Base-by-base conservation (phyloP, 2,888 invertebrate genomes). In the Gortyna flavago region DNA sequence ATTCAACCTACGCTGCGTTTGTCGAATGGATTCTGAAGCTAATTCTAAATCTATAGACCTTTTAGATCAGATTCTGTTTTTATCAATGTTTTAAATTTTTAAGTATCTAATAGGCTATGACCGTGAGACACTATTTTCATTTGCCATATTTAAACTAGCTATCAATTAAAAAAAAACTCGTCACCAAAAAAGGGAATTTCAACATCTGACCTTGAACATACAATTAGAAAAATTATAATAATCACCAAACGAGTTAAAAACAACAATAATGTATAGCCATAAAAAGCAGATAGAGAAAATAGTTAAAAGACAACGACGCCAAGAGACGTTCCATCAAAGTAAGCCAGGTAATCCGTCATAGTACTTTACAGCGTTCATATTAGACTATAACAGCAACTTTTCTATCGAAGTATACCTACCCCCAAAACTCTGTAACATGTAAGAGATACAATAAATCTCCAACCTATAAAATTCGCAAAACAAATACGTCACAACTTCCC, bases 1-100 rank as follows among this genome's bases (percentile, higher is more conserved):
- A 18, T 21, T 35, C 61, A 11, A 29, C 80, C 80, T 44, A 80
- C 77, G 61, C 80, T 44, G 8, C 0, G 9, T 25, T 62, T 62
- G 25, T 51, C n/a, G 25, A 75, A 38, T 9, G 62, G 16, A 35
- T 29, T 62, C 51, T 41, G 29, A 62, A 25, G 25, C 21, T 80
- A 9, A 48, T 64, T 71, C 62, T 54, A 72, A 54, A 72, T 71
- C 16, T 21, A 62, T 62, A 0, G 9, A 18, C 11, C 18, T 35
- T 32, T 54, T 41, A 3, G 18, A n/a, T 54, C 32, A 3, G 18
- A n/a, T 38, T 21, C 9, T 21, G 62, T 75, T 64, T 64, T 4
- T 7, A 29, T 44, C 6, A 2, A 35, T 16, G 7, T 29, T n/a
- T 29, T 44, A 0, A 11, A 5, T 25, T 67, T 29, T 29, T 11